Conservation (phyloP, 2,888 invertebrate genomes). For the Watsonalla binaria region DNA sequence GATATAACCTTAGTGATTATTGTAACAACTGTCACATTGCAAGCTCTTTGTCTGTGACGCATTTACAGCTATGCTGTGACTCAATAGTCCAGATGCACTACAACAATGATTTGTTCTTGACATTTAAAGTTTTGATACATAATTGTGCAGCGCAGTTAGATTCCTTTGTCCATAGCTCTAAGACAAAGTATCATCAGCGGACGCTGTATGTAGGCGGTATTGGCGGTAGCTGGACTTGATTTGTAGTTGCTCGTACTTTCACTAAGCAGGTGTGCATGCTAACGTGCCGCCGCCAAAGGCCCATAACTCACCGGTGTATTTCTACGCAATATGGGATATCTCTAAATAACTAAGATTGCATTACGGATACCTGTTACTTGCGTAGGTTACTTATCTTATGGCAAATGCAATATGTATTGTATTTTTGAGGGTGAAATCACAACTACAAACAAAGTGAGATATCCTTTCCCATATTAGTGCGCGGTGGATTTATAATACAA, state of each 20-base stretch:
- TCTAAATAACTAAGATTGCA: not conserved
- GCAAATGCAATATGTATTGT: too few species aligned
- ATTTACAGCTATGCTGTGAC: slow-evolving; percentile 13
- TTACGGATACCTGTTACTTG: not conserved
- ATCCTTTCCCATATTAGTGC: too few species aligned
- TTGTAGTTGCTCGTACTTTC: slow-evolving; percentile 36
- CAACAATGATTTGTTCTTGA: slow-evolving; percentile 19
- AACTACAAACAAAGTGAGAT: too few species aligned
- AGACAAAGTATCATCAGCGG: slow-evolving; percentile 17
- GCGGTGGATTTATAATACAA: not conserved
- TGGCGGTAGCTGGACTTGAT: not conserved
- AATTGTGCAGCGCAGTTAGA: slow-evolving; percentile 11
- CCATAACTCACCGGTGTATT: slow-evolving; percentile 38
- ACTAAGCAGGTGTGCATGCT: slow-evolving; percentile 44
- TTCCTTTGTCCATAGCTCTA: slow-evolving; percentile 29
- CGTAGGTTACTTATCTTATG: too few species aligned
- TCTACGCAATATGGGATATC: not conserved
- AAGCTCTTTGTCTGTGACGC: slow-evolving; percentile 1
- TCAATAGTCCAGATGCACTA: slow-evolving; percentile 34
- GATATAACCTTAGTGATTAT: not conserved
- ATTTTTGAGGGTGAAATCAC: too few species aligned
- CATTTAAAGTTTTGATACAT: slow-evolving; percentile 10
- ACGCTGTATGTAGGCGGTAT: slow-evolving; percentile 7
- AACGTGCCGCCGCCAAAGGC: slow-evolving; percentile 37
- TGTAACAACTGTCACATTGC: not conserved